Evolutionary conservation across 2,797 vertebrate genomes (phyloP).

Genomic region (Phylloscopus collybita): DNA sequence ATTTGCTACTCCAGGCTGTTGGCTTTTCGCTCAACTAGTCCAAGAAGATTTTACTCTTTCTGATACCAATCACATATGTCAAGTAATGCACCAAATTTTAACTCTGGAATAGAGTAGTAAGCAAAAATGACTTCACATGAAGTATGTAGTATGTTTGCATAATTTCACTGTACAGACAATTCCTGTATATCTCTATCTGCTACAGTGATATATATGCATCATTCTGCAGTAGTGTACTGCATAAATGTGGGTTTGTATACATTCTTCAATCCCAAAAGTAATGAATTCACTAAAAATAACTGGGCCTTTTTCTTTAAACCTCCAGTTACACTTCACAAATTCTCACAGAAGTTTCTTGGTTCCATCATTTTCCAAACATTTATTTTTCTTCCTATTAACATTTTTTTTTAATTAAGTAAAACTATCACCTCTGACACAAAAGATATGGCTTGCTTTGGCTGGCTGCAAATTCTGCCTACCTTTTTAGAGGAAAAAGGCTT

Average conservation of each 20-base stretch:
- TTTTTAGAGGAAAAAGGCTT: neutral
- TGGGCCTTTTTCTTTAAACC: neutral
- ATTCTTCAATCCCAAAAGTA: neutral
- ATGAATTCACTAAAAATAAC: neutral
- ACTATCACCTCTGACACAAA: neutral
- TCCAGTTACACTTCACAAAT: neutral
- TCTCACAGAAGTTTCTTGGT: neutral
- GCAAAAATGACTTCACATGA: neutral
- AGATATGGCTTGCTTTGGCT: neutral
- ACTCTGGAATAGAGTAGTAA: neutral
- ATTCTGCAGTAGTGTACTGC: neutral
- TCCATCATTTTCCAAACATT: neutral
- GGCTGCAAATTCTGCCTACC: neutral
- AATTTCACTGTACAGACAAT: neutral
- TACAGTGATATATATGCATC: neutral
- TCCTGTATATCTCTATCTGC: neutral
- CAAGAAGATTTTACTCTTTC: neutral
- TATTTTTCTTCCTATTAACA: neutral
- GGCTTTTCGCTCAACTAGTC: neutral
- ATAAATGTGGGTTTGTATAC: neutral
- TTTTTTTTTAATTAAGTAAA: neutral
- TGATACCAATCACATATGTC: neutral
- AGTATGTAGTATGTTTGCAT: neutral
- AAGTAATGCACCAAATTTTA: neutral
- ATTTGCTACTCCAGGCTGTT: neutral